These are phyloP conservation scores for Scaptomyza cyrtandrae DNA, from an alignment of 2,888 invertebrate species.

Conservation along the genomic window DNA sequence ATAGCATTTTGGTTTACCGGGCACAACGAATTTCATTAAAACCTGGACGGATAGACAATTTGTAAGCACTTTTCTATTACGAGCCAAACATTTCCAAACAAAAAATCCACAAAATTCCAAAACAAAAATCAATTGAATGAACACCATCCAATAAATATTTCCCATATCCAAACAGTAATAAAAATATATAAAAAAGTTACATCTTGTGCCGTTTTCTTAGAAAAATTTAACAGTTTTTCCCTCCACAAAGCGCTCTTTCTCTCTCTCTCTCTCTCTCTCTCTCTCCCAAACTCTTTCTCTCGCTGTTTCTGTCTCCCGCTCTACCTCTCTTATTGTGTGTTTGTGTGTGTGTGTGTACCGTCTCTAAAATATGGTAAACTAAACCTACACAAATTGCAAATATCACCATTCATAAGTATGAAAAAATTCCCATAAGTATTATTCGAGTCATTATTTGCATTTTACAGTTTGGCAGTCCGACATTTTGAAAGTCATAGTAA, in stretches of 20 bases:
- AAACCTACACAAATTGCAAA: constrained; percentile 32
- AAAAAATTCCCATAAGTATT: not conserved
- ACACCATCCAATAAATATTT: constrained; percentile 8
- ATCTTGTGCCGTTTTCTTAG: constrained; percentile 50
- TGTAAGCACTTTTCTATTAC: constrained; percentile 76
- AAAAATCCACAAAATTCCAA: not conserved
- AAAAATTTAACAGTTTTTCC: constrained; percentile 34
- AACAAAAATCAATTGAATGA: constrained; percentile 38
- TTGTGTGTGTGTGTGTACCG: constrained; percentile 31
- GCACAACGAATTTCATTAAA: constrained; percentile 81
- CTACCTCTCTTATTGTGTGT: constrained; percentile 37
- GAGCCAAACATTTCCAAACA: constrained; percentile 44
- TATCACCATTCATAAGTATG: constrained; percentile 23
- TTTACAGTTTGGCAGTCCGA: constrained; percentile 40
- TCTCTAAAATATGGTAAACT: constrained; percentile 34
- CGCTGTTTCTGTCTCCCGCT: constrained; percentile 16
- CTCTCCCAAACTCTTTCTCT: constrained; percentile 4
- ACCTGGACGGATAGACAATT: constrained; percentile 80
- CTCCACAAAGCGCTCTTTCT: constrained; percentile 15
- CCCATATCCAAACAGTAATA: constrained; percentile 42
- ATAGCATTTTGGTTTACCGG: constrained; percentile 82
- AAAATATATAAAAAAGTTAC: constrained; percentile 24
- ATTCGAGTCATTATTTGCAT: constrained; percentile 23
- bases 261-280: constrained; percentile 10
- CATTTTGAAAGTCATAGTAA: constrained; percentile 38